Evolutionary conservation across 2,888 invertebrate genomes (phyloP), one percentile per base, ranked within the genome.

Genomic region (Drosophila borborema): DNA sequence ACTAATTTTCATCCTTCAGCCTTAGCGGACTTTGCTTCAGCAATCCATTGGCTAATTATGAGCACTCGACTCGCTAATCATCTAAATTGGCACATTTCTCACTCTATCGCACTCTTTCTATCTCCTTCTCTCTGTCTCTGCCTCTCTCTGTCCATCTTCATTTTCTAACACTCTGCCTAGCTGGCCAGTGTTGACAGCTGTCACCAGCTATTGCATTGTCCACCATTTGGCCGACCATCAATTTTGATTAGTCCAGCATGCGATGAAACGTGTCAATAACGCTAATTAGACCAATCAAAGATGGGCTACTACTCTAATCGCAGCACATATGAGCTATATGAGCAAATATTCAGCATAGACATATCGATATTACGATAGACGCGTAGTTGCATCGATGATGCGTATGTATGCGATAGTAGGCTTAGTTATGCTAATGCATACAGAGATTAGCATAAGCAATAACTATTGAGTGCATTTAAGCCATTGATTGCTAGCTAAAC

Each of bases 121-220:
- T 10, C 6, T 16, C 3, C 16, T 49, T 1, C 31, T 14, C 6
- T 18, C 16, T 6, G 8, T 23, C 1, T 16, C n/a, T 40, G n/a
- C n/a, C 34, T 41, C 4, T 28, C 23, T 36, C 28, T 8, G 5
- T 36, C 49, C n/a, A 34, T 16, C 31, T 34, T 28, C 60, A 49
- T 31, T 49, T 6, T 49, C n/a, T 48, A 59, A 59, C 59, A 40
- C 40, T 48, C 36, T 41, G 46, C 12, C 18, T 16, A 23, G 16
- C 18, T 12, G 70, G 53, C 64, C 78, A 71, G 59, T 67, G 72
- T 55, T 85, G 89, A 84, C 89, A 89, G 84, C 89, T 89, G 84
- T 86, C 89, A 86, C 56, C 67, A 67, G 58, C 59, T 66, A 48
- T 40, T 63, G 64, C 68, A 66, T 49, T 61, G 48, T 49, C 63